Conservation (phyloP, 2,797 vertebrate species). For the Cossypha dichroa region DNA sequence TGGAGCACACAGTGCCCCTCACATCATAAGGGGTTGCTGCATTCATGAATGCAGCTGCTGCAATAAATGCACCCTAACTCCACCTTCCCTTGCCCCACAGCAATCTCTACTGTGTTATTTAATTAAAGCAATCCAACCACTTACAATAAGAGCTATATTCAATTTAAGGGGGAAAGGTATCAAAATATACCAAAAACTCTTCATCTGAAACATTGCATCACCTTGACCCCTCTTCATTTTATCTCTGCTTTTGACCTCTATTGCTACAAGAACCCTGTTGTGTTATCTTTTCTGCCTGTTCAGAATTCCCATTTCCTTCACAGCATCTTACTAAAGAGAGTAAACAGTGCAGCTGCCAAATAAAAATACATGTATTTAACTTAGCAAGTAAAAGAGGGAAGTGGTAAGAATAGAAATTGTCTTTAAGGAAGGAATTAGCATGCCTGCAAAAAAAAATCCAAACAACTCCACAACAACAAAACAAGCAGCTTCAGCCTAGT, state of each 20-base stretch:
- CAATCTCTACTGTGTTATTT: background rate
- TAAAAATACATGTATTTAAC: background rate
- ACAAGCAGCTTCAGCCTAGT: background rate
- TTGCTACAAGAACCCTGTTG: background rate
- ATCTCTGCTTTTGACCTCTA: background rate
- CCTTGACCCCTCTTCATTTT: background rate
- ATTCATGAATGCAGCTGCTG: background rate
- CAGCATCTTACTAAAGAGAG: background rate
- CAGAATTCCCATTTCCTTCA: background rate
- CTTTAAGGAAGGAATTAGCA: constrained; percentile 7
- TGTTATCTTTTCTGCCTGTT: background rate
- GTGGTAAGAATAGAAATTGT: background rate
- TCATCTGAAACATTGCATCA: background rate
- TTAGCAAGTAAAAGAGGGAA: background rate
- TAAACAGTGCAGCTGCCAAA: background rate
- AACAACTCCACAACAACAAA: background rate
- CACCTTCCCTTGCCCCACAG: fast-evolving
- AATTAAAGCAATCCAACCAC: background rate
- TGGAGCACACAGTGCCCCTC: fast-evolving
- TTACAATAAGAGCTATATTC: background rate
- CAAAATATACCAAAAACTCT: background rate
- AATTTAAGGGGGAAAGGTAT: background rate
- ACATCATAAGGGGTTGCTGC: background rate
- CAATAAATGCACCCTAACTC: background rate
- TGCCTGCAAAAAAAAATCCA: background rate